Evolutionary conservation across 2,797 vertebrate species (phyloP).

Genomic region (Poecilia velifera): DNA sequence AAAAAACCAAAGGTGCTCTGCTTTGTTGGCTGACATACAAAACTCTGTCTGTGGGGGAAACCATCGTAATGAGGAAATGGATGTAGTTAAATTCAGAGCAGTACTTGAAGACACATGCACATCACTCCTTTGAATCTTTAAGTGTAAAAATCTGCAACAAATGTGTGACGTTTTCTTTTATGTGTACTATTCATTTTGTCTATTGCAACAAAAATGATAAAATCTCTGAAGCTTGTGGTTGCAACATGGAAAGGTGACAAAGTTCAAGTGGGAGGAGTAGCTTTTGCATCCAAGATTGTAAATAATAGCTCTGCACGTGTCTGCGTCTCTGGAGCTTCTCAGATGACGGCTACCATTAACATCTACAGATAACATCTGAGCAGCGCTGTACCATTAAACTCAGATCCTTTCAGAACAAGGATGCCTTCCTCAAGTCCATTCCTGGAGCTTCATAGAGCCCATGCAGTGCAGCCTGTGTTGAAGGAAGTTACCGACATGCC

Average conservation of each 20-base stretch:
- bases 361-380: neutral
- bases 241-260: neutral
- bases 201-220: neutral
- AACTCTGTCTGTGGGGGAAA: neutral
- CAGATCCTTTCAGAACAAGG: constrained; percentile 26
- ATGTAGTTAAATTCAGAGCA: neutral
- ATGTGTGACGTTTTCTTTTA: neutral
- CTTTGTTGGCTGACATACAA: neutral
- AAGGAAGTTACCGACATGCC: neutral
- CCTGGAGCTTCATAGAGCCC: constrained; percentile 17
- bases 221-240: neutral
- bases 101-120: neutral
- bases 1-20: neutral
- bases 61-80: neutral
- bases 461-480: neutral
- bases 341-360: neutral
- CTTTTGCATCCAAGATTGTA: neutral
- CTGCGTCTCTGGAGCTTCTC: neutral
- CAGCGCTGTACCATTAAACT: constrained; percentile 6
- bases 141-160: neutral
- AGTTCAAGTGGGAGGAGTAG: neutral
- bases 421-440: constrained; percentile 54
- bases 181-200: neutral
- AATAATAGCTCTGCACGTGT: neutral
- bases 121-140: neutral